Percentiles rank a stretch among this genome's conserved stretches.
These are phyloP conservation scores for Sakesphorus luctuosus DNA, from an alignment of 2,113 vertebrate species.

Conservation along the genomic window DNA sequence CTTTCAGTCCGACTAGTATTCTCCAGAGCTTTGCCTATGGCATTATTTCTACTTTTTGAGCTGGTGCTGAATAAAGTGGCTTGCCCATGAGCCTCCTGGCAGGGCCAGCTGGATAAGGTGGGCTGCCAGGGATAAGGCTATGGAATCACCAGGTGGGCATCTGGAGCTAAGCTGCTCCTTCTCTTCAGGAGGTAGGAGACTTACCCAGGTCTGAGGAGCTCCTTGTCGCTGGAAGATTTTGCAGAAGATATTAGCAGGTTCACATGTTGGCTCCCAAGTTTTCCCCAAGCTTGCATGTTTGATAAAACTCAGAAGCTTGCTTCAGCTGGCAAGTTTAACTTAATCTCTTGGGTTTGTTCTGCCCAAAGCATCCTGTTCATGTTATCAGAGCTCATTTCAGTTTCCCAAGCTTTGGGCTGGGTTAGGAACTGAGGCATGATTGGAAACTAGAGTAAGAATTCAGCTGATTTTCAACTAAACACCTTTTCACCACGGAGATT, in stretches of 20 bases:
- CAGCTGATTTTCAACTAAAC: conserved; percentile 21
- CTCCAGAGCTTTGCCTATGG: background rate
- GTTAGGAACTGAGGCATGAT: background rate
- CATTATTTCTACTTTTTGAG: background rate
- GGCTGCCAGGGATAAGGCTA: background rate
- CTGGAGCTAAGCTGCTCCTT: conserved; percentile 2
- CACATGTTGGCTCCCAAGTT: background rate
- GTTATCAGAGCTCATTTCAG: conserved; percentile 16
- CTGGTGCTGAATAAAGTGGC: background rate
- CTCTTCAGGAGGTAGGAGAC: background rate
- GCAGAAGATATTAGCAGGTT: background rate
- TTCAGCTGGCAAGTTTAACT: background rate
- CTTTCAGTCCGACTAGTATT: background rate
- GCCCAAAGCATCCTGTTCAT: background rate
- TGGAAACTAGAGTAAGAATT: conserved; percentile 6
- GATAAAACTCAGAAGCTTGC: background rate
- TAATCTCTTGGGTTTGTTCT: conserved; percentile 27
- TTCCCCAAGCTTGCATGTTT: background rate
- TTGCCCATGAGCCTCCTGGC: background rate
- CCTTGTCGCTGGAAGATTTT: background rate
- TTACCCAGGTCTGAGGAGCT: background rate
- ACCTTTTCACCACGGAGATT: conserved; percentile 8
- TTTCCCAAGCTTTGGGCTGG: background rate
- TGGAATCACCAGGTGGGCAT: background rate
- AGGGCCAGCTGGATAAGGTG: background rate